phyloP scores from a whole-genome alignment of 2,113 vertebrate species.

The Gallinago jamesoni region DNA sequence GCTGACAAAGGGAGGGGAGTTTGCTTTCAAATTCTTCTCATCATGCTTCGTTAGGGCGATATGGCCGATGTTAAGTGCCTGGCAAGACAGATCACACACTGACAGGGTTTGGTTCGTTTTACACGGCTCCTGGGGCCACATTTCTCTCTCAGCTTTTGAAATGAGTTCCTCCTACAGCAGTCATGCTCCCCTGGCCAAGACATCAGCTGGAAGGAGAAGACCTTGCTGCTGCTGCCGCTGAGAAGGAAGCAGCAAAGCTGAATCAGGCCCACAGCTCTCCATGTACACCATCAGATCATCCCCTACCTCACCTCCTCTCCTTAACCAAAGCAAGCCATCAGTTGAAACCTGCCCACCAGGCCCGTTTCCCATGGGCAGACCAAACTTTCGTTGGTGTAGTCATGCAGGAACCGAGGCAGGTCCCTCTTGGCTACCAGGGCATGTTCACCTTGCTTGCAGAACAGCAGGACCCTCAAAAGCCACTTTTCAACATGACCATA shows the following conservation, averaged over 20 bases:
- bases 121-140: background rate
- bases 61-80: background rate
- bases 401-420: background rate
- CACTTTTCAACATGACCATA: background rate
- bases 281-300: background rate
- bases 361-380: rapidly evolving
- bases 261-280: background rate
- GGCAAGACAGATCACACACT: background rate
- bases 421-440: background rate
- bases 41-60: background rate
- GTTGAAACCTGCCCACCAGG: background rate
- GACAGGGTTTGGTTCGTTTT: background rate
- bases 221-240: rapidly evolving
- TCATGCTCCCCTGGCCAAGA: background rate
- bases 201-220: background rate
- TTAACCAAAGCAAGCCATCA: background rate
- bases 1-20: background rate
- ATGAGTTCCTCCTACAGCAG: background rate
- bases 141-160: background rate
- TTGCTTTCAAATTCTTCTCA: background rate
- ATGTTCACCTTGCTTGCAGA: background rate
- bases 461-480: background rate
- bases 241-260: background rate
- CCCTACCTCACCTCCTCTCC: no score
- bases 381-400: rapidly evolving